Evolutionary conservation across 2,797 vertebrate species (phyloP).

Genomic region (Pipistrellus kuhlii): DNA sequence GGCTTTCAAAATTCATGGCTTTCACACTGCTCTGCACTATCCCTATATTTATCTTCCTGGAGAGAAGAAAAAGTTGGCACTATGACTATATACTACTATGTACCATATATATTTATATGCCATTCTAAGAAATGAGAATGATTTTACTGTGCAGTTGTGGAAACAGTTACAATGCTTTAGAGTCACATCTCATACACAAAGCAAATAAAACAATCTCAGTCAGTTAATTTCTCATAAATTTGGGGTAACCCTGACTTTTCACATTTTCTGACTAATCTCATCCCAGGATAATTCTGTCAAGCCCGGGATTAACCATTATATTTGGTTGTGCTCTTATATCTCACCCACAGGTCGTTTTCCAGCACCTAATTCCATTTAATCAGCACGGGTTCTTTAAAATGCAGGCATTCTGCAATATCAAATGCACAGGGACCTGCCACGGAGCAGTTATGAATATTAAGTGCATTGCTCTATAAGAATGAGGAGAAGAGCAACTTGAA

Average conservation of each 20-base stretch:
- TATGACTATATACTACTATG: constrained; percentile 6
- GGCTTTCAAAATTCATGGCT: constrained; percentile 42
- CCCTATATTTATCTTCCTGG: constrained; percentile 40
- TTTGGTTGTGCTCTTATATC: constrained; percentile 62
- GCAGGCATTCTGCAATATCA: constrained; percentile 80
- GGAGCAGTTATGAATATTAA: constrained; percentile 85
- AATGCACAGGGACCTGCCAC: constrained; percentile 82
- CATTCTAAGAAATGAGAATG: constrained; percentile 48
- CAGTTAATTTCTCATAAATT: constrained; percentile 61
- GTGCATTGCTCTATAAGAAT: constrained; percentile 82
- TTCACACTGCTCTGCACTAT: not conserved
- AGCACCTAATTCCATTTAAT: constrained; percentile 84
- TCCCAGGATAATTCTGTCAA: constrained; percentile 57
- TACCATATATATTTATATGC: not conserved
- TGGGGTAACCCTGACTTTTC: constrained; percentile 63
- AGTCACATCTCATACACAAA: constrained; percentile 47
- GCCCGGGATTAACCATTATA: constrained; percentile 54
- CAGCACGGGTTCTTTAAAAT: constrained; percentile 84
- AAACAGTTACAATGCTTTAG: constrained; percentile 45
- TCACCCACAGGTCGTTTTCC: constrained; percentile 80
- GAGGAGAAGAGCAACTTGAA: constrained; percentile 83
- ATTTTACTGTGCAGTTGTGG: constrained; percentile 22
- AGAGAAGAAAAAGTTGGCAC: not conserved
- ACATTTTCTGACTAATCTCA: constrained; percentile 69
- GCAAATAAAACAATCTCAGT: constrained; percentile 57